phyloP scores from a whole-genome alignment of 2,113 vertebrate species.

The Spea bombifrons region DNA sequence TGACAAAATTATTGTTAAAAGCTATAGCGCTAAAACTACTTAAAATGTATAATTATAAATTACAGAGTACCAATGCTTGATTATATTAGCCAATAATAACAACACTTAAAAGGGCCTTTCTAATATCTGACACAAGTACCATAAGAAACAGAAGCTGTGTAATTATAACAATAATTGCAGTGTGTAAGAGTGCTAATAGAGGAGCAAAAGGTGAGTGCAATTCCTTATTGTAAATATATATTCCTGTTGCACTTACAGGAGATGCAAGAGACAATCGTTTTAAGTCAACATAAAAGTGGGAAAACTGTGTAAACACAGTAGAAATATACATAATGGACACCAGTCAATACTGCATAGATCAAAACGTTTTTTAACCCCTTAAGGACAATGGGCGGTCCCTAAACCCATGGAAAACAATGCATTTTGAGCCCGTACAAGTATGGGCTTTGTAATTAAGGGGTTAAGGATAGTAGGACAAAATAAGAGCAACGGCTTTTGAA shows the following conservation, averaged over 20 bases:
- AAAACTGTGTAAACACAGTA: constrained; percentile 6
- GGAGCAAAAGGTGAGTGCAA: constrained; percentile 28
- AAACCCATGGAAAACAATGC: too few relatives aligned
- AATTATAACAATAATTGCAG: constrained; percentile 34
- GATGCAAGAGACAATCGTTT: constrained; percentile 1
- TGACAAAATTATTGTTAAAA: too few relatives aligned
- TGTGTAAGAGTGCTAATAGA: constrained; percentile 25
- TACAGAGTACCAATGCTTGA: neutral
- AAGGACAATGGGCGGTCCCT: too few relatives aligned
- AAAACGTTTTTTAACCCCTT: too few relatives aligned
- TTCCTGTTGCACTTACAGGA: constrained; percentile 15
- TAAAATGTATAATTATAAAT: too few relatives aligned
- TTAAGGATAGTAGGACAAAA: too few relatives aligned
- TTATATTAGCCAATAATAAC: constrained; percentile 24
- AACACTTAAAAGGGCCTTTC: constrained; percentile 4
- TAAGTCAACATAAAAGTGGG: constrained; percentile 21
- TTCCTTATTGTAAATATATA: constrained; percentile 31
- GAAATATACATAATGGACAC: neutral
- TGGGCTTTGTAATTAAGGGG: too few relatives aligned
- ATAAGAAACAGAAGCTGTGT: constrained; percentile 37
- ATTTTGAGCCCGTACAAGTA: too few relatives aligned
- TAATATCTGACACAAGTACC: constrained; percentile 8
- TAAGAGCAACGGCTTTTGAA: too few relatives aligned
- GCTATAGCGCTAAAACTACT: too few relatives aligned
- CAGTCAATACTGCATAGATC: too few relatives aligned